Evolutionary conservation across 2,113 vertebrate genomes (phyloP), one percentile per base, ranked within the genome.

Genomic region (Myanophis thanlyinensis): DNA sequence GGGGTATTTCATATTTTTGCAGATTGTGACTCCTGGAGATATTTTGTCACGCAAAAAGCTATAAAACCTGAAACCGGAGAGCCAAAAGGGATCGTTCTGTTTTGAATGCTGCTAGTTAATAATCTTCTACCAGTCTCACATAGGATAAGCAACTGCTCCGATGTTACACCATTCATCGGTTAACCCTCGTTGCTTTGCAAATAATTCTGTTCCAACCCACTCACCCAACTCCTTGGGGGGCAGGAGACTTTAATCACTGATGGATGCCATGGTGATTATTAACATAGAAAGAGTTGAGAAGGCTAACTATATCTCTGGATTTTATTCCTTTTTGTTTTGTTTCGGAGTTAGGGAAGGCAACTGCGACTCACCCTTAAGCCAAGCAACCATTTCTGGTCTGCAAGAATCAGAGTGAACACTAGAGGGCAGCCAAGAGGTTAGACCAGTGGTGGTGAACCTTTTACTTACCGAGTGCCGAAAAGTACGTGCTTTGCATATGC

Each of bases 51-150:
- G 67, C 53, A 49, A 88, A 88, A 89, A 80, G 94, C 95, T 80
- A 51, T 89, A 92, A 93, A 91, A 93, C 0, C 20, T 73, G 56
- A 93, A 90, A 91, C 7, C 51, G 92, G 91, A 67, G 87, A 93
- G 88, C 89, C 91, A 93, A 90, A 46, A n/a, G 52, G 47, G 91
- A 94, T 44, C 25, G 1, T 94, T 93, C 85, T 86, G 95, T 92
- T 90, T n/a, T 95, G 95, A 96, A 95, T 89, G 91, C 27, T 94
- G 92, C 88, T 80, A 12, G 46, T 5, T 96, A 93, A 94, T 94
- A 96, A 93, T 96, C 35, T 93, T 90, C 89, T 92, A 92, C 3
- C 73, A 73, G 87, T 86, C 91, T 87, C 0, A 0, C 51, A 59
- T 90, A 92, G 25, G 59, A 12, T n/a, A 80, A 2, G 53, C 91